Base-by-base conservation (phyloP, 2,888 invertebrate genomes). In the Dasypolia templi region DNA sequence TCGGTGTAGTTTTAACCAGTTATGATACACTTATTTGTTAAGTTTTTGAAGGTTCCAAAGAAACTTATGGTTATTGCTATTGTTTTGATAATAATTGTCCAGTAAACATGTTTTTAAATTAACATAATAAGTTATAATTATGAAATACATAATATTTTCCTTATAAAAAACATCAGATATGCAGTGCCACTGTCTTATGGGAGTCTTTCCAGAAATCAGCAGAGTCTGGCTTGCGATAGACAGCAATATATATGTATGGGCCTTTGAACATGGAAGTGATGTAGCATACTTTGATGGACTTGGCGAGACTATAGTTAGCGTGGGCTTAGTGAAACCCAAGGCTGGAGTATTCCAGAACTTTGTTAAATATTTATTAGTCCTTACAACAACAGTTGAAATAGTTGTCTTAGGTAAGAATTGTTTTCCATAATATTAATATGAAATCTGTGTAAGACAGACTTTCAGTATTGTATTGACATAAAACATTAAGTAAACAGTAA, bases 171-270 rank as follows among this genome's bases (percentile, higher is more conserved):
- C 67, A 87, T 80, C 93, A 99, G 99, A 99, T 95, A 98, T 99
- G 97, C 99, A 99, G 95, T 99, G 98, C 86, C 98, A 99, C 91
- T 99, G 99, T 92, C 97, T 98, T 96, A 99, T 99, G 99, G 99
- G 99, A 5, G 96, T 99, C 14, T 99, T 99, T 95, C 98, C 99
- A 74, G 99, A 99, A 93, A 99, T 99, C 85, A 98, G 98, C 71
- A 97, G 99, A 90, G 99, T 99, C 0, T 99, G 99, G 99, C 96
- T 99, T 72, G 99, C 99, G 9, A 99, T 99, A 86, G 99, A 99
- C 92, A 99, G 99, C 88, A 99, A 99, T 95, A 98, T 99, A 87
- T 99, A 99, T 96, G 97, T 99, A 51, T 99, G 99, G 99, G 98
- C 99, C 42, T 99, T 99, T 95, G 99, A 99, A 94, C 98, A 99